Evolutionary conservation across 2,888 invertebrate species (phyloP).

Genomic region (Aphodius sticticus): DNA sequence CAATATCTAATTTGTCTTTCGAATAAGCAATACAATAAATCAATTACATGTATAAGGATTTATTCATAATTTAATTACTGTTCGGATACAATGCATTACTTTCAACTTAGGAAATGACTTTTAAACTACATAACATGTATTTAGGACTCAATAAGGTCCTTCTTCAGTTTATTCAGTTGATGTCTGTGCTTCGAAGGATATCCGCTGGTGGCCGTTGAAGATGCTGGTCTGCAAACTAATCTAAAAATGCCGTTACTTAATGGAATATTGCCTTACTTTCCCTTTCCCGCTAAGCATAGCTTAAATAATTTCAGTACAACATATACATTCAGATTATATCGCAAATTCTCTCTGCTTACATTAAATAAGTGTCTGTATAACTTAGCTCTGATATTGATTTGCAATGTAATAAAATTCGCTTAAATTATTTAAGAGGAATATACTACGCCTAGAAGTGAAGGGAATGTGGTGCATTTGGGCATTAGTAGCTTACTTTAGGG

Average conservation of each 20-base stretch:
- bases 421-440: background rate
- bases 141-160: background rate
- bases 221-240: background rate
- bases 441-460: too few relatives aligned
- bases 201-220: background rate
- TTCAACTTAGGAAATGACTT: background rate
- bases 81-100: background rate
- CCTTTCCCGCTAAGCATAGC: too few relatives aligned
- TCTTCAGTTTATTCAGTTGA: background rate
- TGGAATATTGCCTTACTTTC: background rate
- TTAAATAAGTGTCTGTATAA: too few relatives aligned
- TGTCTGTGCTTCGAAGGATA: background rate
- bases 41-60: background rate
- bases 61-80: background rate
- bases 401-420: background rate
- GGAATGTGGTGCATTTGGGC: too few relatives aligned
- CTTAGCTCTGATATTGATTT: too few relatives aligned
- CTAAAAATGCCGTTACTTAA: background rate
- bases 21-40: too few relatives aligned
- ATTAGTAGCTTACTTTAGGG: conserved; percentile 22
- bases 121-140: background rate
- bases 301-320: too few relatives aligned
- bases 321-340: too few relatives aligned
- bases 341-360: too few relatives aligned
- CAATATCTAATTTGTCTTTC: too few relatives aligned